Evolutionary conservation across 2,888 invertebrate species (phyloP), one percentile per base, ranked within the genome.

Genomic region (Drosophila falleni): DNA sequence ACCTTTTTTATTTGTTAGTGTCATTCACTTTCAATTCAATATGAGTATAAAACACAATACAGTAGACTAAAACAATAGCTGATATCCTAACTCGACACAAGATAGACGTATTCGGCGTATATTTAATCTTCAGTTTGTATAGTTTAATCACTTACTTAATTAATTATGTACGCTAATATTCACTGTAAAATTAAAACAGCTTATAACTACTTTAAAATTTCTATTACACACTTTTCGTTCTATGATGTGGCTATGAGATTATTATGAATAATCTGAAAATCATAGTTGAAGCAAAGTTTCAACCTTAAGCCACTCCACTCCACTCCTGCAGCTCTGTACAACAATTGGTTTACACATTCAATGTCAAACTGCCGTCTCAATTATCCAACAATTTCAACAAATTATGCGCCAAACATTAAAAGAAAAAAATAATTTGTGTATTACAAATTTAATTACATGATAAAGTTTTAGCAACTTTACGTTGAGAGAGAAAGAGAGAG

Each of bases 401-500:
- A 44, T 39, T 41, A 51, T 62, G 33, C 42, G 51, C 8, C 16
- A 33, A 60, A 42, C 13, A 54, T 29, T 6, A 26, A 23, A 50
- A 49, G 31, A 15, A 29, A 29, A 33, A 16, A 55, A 46, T 65
- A 78, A 64, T 62, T 19, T 47, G 35, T 59, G 49, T 69, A 64
- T 67, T 51, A 77, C 74, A 79, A 79, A 79, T 87, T 87, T 66
- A 84, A 87, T 84, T 83, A 83, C 84, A 74, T 51, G 60, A 15
- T 44, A 75, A 61, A 86, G 65, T 80, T 80, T 56, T 13, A 33
- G 46, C 16, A 65, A 65, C 55, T 74, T 74, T 56, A 13, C 35
- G 31, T 23, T 31, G 55, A 23, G 3, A 23, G 23, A 23, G 4
- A 29, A 29, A 19, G 10, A 23, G 10, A 62, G n/a, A 29, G 13